Conservation (phyloP, 2,888 invertebrate genomes). For the Dendrolimus houi region DNA sequence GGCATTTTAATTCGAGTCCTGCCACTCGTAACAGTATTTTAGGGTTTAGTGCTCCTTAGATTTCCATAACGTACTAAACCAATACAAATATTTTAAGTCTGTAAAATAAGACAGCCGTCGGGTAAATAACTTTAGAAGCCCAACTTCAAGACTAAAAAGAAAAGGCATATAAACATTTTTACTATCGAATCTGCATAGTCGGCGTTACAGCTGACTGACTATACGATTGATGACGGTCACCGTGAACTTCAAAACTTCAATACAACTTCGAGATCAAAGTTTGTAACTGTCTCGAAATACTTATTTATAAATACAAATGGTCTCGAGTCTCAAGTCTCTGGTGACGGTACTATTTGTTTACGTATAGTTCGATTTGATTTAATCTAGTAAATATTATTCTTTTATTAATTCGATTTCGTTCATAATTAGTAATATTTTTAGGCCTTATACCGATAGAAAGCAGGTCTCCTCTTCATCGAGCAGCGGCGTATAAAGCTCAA, state of each 20-base stretch:
- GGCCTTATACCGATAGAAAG: no score
- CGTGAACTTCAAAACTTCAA: constrained; percentile 19
- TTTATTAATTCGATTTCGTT: no score
- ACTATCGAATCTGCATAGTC: constrained; percentile 22
- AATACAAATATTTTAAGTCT: no score
- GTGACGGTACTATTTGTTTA: constrained; percentile 4
- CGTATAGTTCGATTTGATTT: no score
- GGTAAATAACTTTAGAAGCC: constrained; percentile 1
- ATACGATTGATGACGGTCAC: constrained; percentile 23
- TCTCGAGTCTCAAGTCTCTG: background rate
- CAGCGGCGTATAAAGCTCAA: no score
- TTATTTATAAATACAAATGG: background rate
- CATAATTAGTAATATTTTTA: no score
- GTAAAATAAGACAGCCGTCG: background rate
- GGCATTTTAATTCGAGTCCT: no score
- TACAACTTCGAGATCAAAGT: constrained; percentile 12
- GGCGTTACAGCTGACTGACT: constrained; percentile 18
- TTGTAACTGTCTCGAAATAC: constrained; percentile 9
- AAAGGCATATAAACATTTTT: constrained; percentile 6
- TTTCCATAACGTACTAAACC: no score
- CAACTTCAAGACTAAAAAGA: background rate
- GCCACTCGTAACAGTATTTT: no score
- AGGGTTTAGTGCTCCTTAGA: no score
- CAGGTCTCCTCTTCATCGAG: no score
- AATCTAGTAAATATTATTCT: no score